Evolutionary conservation across 2,888 invertebrate genomes (phyloP), one percentile per base, ranked within the genome.

Genomic region (Eupithecia centaureata): DNA sequence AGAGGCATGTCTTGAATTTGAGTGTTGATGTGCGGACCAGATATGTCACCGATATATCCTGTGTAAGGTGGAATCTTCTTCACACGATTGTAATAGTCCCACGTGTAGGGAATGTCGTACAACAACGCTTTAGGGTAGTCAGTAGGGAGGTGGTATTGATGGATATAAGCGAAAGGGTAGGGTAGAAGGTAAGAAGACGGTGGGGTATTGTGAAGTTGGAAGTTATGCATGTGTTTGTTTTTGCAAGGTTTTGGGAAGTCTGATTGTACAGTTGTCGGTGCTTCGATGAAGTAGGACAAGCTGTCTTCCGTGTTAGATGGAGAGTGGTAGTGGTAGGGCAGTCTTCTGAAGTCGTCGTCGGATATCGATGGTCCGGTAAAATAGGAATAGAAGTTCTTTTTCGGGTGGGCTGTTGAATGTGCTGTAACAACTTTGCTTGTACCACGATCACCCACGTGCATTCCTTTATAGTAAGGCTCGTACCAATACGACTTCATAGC

Each of bases 321-420:
- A 1, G 87, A 85, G n/a, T 22, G 18, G 61, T 88, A 87, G 66
- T 86, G 86, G 77, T 88, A 90, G 0, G 89, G 87, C 5, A 86
- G 25, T 71, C 81, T 85, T 8, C 77, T 74, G 51, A 84, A 82
- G 62, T 88, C 84, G 33, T 76, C 81, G 0, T 68, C 75, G 0
- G 71, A 68, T 13, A 84, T 58, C 1, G 77, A 64, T 57, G 57
- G 22, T 12, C 81, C 81, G 25, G 75, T 79, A n/a, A 83, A 86
- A 61, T 81, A 84, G 0, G 76, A 63, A 15, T 76, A 61, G 2
- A 77, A 70, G 12, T 67, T 62, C 32, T 2, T 38, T 13, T 63
- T 68, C 51, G 65, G 69, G 58, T 70, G 73, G 18, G 63, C 52
- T 56, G 77, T 70, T 4, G 75, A 71, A 18, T 57, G 57, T 1